A percentile compares a stretch with the other conserved stretches of the same genome.
Evolutionary conservation across 1,140 invertebrate species (phyloP).

Genomic region (Diachasma alloeum): DNA sequence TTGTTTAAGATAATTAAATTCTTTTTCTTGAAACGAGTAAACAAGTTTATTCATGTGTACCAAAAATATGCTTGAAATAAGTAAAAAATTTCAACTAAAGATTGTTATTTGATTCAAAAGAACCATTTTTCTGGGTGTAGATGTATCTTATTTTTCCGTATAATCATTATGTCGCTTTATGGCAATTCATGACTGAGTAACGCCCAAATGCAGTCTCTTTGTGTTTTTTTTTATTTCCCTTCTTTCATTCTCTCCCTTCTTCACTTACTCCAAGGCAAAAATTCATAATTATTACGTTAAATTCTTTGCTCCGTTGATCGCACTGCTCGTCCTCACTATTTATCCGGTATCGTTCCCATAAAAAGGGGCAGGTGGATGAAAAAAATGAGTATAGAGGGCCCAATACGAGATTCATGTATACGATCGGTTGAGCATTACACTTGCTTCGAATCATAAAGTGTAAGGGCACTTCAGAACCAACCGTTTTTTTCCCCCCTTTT

Average conservation of each 20-base stretch:
- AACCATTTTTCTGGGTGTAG: too few relatives aligned
- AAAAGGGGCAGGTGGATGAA: neutral
- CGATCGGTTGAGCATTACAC: slow-evolving; percentile 2
- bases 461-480: neutral
- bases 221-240: neutral
- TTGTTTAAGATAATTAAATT: too few relatives aligned
- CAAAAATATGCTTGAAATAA: too few relatives aligned
- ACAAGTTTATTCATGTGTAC: too few relatives aligned
- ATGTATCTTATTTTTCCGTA: neutral
- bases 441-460: neutral
- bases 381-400: neutral
- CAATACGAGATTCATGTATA: neutral
- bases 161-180: slow-evolving; percentile 3
- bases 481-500: neutral
- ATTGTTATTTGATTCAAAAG: too few relatives aligned
- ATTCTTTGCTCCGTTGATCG: slow-evolving; percentile 1
- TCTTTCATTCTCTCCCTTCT: neutral
- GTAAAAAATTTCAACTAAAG: too few relatives aligned
- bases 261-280: slow-evolving; percentile 2
- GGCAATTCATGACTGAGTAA: slow-evolving; percentile 2
- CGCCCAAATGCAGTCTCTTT: neutral
- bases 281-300: slow-evolving; percentile 10
- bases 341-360: slow-evolving; percentile 2
- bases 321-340: slow-evolving; percentile 1
- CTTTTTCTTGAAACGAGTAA: too few relatives aligned